phyloP scores from a whole-genome alignment of 1,140 invertebrate genomes.

The Fopius arisanus region DNA sequence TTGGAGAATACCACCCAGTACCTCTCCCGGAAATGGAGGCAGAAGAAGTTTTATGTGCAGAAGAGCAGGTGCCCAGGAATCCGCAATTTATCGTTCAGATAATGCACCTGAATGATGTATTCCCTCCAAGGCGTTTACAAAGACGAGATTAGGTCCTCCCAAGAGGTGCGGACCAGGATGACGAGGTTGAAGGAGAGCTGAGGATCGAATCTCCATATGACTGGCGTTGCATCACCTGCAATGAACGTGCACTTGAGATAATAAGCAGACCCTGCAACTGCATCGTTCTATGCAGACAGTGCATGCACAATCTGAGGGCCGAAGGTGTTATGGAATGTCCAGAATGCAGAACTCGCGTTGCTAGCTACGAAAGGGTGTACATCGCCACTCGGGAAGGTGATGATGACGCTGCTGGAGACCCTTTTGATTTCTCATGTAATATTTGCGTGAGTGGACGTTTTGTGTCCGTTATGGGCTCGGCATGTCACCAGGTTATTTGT shows the following conservation, averaged over 20 bases:
- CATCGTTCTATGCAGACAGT: not conserved
- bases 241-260: not conserved
- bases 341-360: not conserved
- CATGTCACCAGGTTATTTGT: not conserved
- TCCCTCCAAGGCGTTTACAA: not conserved
- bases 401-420: not conserved
- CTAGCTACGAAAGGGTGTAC: not conserved
- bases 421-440: not conserved
- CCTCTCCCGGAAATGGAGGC: too few relatives aligned
- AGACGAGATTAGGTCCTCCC: not conserved
- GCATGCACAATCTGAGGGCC: not conserved
- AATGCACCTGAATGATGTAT: too few relatives aligned
- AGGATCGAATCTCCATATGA: not conserved
- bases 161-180: not conserved
- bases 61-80: too few relatives aligned
- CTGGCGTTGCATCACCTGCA: not conserved
- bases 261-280: not conserved
- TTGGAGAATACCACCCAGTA: too few relatives aligned
- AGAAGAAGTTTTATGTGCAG: too few relatives aligned
- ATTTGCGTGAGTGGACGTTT: not conserved
- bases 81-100: too few relatives aligned
- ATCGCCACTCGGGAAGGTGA: not conserved
- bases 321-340: not conserved
- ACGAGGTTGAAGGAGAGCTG: not conserved
- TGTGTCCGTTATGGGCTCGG: not conserved